A percentile compares a stretch with the other conserved stretches of the same genome.
phyloP scores from a whole-genome alignment of 2,797 vertebrate genomes.

The Syngnathus rostellatus region DNA sequence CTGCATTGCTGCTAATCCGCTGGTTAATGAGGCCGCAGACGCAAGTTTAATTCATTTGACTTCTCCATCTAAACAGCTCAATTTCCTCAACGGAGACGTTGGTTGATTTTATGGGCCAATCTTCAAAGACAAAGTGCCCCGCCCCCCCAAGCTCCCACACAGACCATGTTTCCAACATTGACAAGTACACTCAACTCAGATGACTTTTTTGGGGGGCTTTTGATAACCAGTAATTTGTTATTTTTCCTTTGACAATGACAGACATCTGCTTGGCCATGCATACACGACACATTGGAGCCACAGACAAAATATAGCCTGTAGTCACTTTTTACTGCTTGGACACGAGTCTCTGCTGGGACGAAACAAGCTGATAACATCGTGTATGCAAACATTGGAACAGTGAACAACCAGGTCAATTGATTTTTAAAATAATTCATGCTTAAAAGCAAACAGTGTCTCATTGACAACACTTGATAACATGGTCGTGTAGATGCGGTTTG shows the following conservation, averaged over 20 bases:
- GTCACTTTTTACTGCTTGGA: background rate
- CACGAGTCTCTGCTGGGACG: background rate
- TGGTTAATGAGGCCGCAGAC: slow-evolving; percentile 10
- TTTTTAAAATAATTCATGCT: slow-evolving; percentile 18
- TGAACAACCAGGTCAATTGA: slow-evolving; percentile 21
- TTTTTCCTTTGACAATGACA: background rate
- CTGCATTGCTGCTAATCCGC: slow-evolving; percentile 23
- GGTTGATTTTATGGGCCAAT: background rate
- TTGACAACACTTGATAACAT: background rate
- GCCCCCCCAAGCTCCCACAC: slow-evolving; percentile 6
- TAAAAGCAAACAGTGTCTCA: background rate
- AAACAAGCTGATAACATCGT: slow-evolving; percentile 8
- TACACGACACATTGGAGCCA: background rate
- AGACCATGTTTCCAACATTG: slow-evolving; percentile 14
- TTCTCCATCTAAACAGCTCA: background rate
- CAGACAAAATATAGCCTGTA: background rate
- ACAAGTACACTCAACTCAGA: slow-evolving; percentile 5
- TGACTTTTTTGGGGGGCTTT: background rate
- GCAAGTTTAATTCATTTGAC: slow-evolving; percentile 1
- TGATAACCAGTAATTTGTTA: background rate
- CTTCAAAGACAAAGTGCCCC: slow-evolving; percentile 7
- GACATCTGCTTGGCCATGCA: background rate
- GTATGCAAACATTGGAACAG: slow-evolving; percentile 7
- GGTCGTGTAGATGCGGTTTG: background rate
- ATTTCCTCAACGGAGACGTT: background rate